Evolutionary conservation across 2,888 invertebrate genomes (phyloP).

Genomic region (Acleris sparsana): DNA sequence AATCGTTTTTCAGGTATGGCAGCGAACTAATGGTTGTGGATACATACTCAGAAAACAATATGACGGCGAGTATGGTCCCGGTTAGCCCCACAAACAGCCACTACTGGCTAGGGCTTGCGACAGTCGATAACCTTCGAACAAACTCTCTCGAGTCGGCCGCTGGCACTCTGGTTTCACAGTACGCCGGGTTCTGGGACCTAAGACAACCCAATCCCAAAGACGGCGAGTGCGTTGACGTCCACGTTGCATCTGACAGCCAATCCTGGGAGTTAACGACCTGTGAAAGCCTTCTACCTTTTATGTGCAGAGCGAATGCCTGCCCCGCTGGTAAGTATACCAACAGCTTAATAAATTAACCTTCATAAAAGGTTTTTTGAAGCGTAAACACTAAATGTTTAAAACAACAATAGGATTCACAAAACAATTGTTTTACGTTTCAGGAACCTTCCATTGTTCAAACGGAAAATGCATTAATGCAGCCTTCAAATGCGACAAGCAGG

Average conservation of each 20-base stretch:
- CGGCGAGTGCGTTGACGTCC: slow-evolving; percentile 96
- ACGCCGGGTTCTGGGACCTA: slow-evolving; percentile 96
- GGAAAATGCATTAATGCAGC: slow-evolving; percentile 95
- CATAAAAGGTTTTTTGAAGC: slow-evolving; percentile 41
- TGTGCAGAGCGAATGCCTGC: slow-evolving; percentile 96
- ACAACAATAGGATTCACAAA: slow-evolving; percentile 53
- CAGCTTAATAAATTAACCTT: slow-evolving; percentile 38
- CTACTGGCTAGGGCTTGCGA: slow-evolving; percentile 96
- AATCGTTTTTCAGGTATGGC: slow-evolving; percentile 89
- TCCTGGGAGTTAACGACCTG: slow-evolving; percentile 98
- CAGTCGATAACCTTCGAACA: slow-evolving; percentile 95
- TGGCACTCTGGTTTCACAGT: slow-evolving; percentile 94
- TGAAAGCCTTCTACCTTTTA: slow-evolving; percentile 96
- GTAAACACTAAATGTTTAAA: slow-evolving; percentile 37
- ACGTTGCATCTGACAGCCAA: slow-evolving; percentile 87
- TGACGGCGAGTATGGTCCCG: slow-evolving; percentile 91
- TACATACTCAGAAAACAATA: slow-evolving; percentile 95
- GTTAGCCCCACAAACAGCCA: slow-evolving; percentile 87
- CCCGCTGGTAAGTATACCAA: slow-evolving; percentile 86
- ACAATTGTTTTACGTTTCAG: slow-evolving; percentile 76
- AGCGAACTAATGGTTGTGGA: slow-evolving; percentile 97
- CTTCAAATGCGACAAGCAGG: slow-evolving; percentile 95
- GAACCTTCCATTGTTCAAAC: slow-evolving; percentile 96
- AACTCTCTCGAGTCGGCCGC: slow-evolving; percentile 97
- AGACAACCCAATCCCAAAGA: slow-evolving; percentile 93